These are phyloP conservation scores for Epinephelus coioides DNA, from an alignment of 2,797 vertebrate species.

Conservation along the genomic window DNA sequence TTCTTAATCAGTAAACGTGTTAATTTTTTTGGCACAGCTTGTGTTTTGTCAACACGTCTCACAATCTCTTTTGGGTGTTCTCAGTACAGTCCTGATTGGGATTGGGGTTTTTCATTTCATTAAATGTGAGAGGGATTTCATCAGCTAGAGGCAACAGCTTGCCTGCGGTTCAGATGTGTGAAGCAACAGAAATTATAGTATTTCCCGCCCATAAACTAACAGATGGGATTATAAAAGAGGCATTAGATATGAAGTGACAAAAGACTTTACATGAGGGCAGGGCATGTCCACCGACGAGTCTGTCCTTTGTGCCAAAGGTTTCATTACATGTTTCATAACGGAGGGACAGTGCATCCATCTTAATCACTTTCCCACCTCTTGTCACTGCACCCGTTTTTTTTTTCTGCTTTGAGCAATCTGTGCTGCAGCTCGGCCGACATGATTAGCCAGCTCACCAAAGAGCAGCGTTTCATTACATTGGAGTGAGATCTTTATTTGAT, in stretches of 20 bases:
- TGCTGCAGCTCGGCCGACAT: conserved; percentile 32
- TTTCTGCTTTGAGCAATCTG: conserved; percentile 27
- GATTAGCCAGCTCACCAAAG: conserved; percentile 62
- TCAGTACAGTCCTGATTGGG: conserved; percentile 39
- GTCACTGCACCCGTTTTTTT: conserved; percentile 22
- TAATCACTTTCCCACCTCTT: conserved; percentile 46
- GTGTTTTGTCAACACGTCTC: conserved; percentile 35
- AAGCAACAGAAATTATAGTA: conserved; percentile 36
- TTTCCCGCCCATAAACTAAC: conserved; percentile 50
- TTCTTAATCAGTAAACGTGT: conserved; percentile 5
- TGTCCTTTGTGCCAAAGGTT: conserved; percentile 21
- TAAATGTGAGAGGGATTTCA: conserved; percentile 65
- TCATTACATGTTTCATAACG: conserved; percentile 29
- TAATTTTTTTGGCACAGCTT: conserved; percentile 32
- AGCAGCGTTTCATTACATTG: conserved; percentile 70
- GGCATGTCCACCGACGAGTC: conserved; percentile 11
- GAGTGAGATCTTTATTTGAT: conserved; percentile 75
- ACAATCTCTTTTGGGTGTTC: conserved; percentile 47
- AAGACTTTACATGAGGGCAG: conserved; percentile 50
- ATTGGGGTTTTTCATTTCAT: conserved; percentile 67
- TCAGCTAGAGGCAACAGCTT: conserved; percentile 61
- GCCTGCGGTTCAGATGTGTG: conserved; percentile 47
- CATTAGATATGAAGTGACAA: conserved; percentile 33
- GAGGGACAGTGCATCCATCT: conserved; percentile 1
- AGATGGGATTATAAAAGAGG: conserved; percentile 50